Evolutionary conservation across 2,113 vertebrate genomes (phyloP).

Genomic region (Lipophrys pholis): DNA sequence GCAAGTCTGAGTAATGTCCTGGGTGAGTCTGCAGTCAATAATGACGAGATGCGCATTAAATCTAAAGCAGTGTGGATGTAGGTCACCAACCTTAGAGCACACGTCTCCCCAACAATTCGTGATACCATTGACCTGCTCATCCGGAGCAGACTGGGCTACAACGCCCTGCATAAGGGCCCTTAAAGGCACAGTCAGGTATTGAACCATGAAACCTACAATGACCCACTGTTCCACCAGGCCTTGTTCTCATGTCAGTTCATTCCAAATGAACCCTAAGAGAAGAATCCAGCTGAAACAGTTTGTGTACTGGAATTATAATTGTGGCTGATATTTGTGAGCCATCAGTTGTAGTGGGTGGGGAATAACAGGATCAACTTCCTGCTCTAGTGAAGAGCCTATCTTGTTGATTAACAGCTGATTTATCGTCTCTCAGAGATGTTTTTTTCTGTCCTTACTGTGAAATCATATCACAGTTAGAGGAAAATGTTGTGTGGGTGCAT

Average conservation of each 20-base stretch:
- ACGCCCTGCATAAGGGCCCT: slow-evolving; percentile 35
- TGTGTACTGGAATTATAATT: slow-evolving; percentile 11
- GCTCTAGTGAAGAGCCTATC: slow-evolving; percentile 25
- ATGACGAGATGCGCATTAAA: slow-evolving; percentile 41
- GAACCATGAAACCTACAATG: slow-evolving; percentile 19
- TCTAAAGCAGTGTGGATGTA: slow-evolving; percentile 15
- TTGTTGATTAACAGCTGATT: slow-evolving; percentile 44
- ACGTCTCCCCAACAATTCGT: slow-evolving; percentile 7
- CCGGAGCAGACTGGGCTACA: neutral
- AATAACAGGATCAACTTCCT: slow-evolving; percentile 24
- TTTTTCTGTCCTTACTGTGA: slow-evolving; percentile 34
- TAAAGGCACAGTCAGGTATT: slow-evolving; percentile 9
- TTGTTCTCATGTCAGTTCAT: neutral
- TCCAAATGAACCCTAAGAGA: slow-evolving; percentile 12
- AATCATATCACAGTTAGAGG: slow-evolving; percentile 28
- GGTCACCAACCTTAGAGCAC: slow-evolving; percentile 25
- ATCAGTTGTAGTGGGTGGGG: neutral
- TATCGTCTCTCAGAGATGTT: slow-evolving; percentile 31
- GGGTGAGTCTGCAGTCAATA: slow-evolving; percentile 32
- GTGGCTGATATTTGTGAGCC: slow-evolving; percentile 9
- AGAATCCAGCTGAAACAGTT: neutral
- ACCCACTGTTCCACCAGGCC: slow-evolving; percentile 9
- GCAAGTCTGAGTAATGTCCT: slow-evolving; percentile 46
- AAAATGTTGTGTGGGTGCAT: slow-evolving; percentile 10
- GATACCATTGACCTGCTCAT: slow-evolving; percentile 13